Percentiles rank a stretch among this genome's conserved stretches.
phyloP scores from a whole-genome alignment of 1,140 invertebrate species.

The Muscidifurax raptorellus region DNA sequence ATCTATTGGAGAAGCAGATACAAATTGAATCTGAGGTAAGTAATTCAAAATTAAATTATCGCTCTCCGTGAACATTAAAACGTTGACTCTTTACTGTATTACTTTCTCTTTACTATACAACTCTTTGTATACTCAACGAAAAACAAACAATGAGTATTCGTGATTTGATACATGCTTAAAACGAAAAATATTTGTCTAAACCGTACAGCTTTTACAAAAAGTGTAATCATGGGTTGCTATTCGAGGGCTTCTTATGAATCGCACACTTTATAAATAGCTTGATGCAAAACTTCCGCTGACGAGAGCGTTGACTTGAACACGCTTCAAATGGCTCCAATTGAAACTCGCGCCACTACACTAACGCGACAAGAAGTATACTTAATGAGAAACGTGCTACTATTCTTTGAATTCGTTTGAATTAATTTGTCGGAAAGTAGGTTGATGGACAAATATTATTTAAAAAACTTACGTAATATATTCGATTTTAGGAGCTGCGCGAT shows the following conservation, averaged over 20 bases:
- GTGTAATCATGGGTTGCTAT: background rate
- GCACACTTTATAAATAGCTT: slow-evolving; percentile 53
- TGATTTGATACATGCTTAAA: too few relatives aligned
- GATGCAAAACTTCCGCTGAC: slow-evolving; percentile 49
- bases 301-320: slow-evolving; percentile 44
- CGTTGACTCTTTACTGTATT: too few relatives aligned
- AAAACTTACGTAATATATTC: background rate
- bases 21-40: slow-evolving; percentile 69
- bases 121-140: too few relatives aligned
- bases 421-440: background rate
- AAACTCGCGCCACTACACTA: background rate
- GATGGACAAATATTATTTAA: background rate
- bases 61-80: too few relatives aligned
- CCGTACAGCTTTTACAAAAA: background rate
- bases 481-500: slow-evolving; percentile 65
- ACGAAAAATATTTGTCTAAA: slow-evolving; percentile 11
- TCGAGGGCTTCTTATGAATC: background rate
- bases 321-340: slow-evolving; percentile 33
- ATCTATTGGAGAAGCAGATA: slow-evolving; percentile 68
- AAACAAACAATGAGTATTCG: too few relatives aligned
- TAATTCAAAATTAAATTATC: slow-evolving; percentile 2
- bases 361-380: background rate
- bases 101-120: too few relatives aligned
- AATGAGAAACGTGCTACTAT: background rate
- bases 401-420: background rate